Evolutionary conservation across 1,140 invertebrate species (phyloP).

Genomic region (Drosophila arizonae): DNA sequence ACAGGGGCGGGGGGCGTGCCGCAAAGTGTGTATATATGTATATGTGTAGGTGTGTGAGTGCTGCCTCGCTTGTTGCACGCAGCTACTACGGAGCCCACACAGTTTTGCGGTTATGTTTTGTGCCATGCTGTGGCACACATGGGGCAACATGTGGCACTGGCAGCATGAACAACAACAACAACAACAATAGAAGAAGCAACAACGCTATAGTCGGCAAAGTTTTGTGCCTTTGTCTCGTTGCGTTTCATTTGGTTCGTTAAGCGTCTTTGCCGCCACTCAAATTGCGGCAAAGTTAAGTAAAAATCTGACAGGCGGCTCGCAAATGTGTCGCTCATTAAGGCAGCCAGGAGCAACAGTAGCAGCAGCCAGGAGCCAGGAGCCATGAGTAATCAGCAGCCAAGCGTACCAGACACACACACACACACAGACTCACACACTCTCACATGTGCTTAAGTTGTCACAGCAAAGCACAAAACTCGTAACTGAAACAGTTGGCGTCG

Average conservation of each 20-base stretch:
- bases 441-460: conserved; percentile 28
- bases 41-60: conserved; percentile 8
- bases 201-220: conserved; percentile 12
- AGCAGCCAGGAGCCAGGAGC: background rate
- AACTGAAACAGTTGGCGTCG: conserved; percentile 19
- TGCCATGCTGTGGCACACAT: conserved; percentile 21
- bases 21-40: background rate
- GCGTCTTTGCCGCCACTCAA: conserved; percentile 24
- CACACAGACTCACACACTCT: background rate
- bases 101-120: conserved; percentile 27
- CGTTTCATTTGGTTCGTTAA: conserved; percentile 27
- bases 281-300: conserved; percentile 32
- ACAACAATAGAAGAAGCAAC: background rate
- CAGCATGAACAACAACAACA: conserved; percentile 1
- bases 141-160: conserved; percentile 23
- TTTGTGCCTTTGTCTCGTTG: conserved; percentile 24
- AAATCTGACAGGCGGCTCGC: conserved; percentile 35
- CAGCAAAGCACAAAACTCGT: conserved; percentile 21
- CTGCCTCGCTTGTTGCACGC: conserved; percentile 29
- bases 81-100: background rate
- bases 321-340: conserved; percentile 36
- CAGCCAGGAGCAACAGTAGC: conserved; percentile 3
- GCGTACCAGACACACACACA: conserved; percentile 9
- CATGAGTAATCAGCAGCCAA: background rate
- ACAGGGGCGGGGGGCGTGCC: background rate